Evolutionary conservation across 30 jellyfish, hydroid and myxozoan genomes (phyloP).

Genomic region (Catostylus mosaicus): DNA sequence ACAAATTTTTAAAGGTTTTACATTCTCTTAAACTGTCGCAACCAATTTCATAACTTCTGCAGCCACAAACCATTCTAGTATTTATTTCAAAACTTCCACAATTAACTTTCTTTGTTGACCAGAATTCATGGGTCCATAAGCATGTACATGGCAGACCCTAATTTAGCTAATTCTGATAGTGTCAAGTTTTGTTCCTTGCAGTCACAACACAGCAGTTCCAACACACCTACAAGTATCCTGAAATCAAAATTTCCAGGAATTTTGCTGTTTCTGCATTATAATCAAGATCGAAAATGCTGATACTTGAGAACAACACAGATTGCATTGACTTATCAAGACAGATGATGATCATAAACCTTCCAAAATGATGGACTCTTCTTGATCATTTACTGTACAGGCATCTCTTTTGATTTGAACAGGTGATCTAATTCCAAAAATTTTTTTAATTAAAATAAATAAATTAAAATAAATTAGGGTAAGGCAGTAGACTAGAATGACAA

Average conservation of each 20-base stretch:
- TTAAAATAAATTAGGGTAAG: too few species aligned
- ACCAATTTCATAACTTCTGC: slow-evolving; percentile 2
- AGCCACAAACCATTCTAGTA: background rate
- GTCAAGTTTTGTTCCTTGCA: background rate
- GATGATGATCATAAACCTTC: background rate
- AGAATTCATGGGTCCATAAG: background rate
- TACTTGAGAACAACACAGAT: background rate
- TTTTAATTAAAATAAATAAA: too few species aligned
- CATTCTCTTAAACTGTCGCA: background rate
- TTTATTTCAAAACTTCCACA: background rate
- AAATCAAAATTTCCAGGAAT: background rate
- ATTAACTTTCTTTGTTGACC: background rate
- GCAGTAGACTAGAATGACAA: too few species aligned
- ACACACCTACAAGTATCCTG: background rate
- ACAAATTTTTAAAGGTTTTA: background rate
- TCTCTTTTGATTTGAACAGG: background rate
- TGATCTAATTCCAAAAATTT: background rate
- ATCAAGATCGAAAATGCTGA: background rate
- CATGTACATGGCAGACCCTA: slow-evolving; percentile 6
- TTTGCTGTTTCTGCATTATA: background rate
- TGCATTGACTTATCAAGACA: background rate
- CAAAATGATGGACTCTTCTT: background rate
- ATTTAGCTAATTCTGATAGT: background rate
- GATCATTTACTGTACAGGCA: background rate
- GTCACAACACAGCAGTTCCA: background rate